A percentile compares a stretch with the other conserved stretches of the same genome.
These are phyloP conservation scores for Phyllostomus hastatus DNA, from an alignment of 2,113 vertebrate species.

Conservation along the genomic window DNA sequence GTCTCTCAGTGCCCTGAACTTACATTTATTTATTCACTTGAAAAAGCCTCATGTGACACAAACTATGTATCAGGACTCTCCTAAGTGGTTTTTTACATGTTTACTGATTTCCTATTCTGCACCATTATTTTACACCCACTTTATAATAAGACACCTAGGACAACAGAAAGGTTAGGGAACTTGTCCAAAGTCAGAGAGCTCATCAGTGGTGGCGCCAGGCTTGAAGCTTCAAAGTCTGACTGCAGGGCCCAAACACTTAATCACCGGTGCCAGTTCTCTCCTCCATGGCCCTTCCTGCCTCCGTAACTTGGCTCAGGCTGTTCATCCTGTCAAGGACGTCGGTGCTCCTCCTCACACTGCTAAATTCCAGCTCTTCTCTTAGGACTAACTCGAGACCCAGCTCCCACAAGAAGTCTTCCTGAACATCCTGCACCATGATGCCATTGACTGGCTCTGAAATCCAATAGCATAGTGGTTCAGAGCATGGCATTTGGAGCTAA, in stretches of 20 bases:
- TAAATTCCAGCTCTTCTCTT: neutral
- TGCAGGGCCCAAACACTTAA: neutral
- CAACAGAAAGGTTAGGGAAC: neutral
- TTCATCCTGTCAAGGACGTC: neutral
- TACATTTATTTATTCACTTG: neutral
- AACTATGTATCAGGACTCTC: neutral
- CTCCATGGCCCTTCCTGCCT: neutral
- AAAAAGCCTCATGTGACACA: neutral
- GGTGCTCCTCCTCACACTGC: neutral
- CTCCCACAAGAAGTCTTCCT: neutral
- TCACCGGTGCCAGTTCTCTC: neutral
- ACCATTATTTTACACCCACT: neutral
- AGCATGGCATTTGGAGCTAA: neutral
- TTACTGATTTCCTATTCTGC: neutral
- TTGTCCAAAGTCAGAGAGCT: neutral
- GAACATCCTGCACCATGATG: neutral
- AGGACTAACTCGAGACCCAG: neutral
- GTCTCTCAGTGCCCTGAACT: neutral
- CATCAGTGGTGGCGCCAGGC: neutral
- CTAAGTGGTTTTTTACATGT: neutral
- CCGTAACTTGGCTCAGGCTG: accelerated
- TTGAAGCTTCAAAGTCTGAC: neutral
- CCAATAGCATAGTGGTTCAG: neutral
- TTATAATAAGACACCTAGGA: neutral
- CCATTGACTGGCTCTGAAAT: neutral